A percentile compares a stretch with the other conserved stretches of the same genome.
Evolutionary conservation across 2,888 invertebrate species (phyloP).

Genomic region (Agrilus biguttatus): DNA sequence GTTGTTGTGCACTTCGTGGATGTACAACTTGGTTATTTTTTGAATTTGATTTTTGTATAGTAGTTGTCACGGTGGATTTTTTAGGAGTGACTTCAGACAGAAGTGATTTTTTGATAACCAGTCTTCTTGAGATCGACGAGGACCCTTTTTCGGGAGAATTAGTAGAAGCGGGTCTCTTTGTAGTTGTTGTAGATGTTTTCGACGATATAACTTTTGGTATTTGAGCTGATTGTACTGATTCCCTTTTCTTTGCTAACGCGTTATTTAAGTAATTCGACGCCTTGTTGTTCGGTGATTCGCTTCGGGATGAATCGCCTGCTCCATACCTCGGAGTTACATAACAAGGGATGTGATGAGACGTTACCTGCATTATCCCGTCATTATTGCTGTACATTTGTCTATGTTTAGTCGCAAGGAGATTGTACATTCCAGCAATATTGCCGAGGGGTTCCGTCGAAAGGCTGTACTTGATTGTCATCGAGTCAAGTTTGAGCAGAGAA

Average conservation of each 20-base stretch:
- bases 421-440: conserved; percentile 44
- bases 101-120: too few relatives aligned
- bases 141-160: background rate
- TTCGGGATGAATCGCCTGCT: conserved; percentile 1
- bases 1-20: too few relatives aligned
- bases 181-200: conserved; percentile 3
- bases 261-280: background rate
- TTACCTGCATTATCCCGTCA: conserved; percentile 16
- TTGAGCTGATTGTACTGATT: conserved; percentile 11
- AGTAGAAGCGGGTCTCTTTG: too few relatives aligned
- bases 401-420: conserved; percentile 32
- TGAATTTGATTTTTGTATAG: background rate
- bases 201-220: conserved; percentile 7
- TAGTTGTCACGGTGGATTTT: too few relatives aligned
- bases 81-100: too few relatives aligned
- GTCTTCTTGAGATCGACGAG: too few relatives aligned
- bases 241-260: conserved; percentile 5
- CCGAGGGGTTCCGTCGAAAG: conserved; percentile 42
- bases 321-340: conserved; percentile 5
- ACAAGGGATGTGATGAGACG: conserved; percentile 7
- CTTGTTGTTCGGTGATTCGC: conserved; percentile 1
- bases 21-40: background rate
- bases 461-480: conserved; percentile 33
- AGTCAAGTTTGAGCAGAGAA: conserved; percentile 30
- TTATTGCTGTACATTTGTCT: conserved; percentile 7